These are phyloP conservation scores for Pachyseris speciosa DNA, from an alignment of 64 coral and sea anemone species.

Conservation along the genomic window DNA sequence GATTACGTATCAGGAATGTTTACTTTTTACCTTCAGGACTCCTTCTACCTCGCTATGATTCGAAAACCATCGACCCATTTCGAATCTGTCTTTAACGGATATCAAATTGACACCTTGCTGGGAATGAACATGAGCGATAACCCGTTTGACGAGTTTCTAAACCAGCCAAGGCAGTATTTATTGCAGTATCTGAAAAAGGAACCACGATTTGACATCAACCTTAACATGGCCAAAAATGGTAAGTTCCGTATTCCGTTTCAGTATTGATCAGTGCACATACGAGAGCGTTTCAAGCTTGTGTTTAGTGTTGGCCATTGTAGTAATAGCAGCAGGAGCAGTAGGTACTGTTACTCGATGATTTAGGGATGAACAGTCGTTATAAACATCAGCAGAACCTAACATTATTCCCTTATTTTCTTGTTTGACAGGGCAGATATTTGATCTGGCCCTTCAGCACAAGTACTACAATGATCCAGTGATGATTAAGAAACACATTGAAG, in stretches of 20 bases:
- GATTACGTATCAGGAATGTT: background rate
- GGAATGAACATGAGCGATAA: slow-evolving; percentile 64
- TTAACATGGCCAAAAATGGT: slow-evolving; percentile 84
- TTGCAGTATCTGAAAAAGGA: slow-evolving; percentile 48
- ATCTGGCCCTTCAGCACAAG: slow-evolving; percentile 81
- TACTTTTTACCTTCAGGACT: slow-evolving; percentile 9
- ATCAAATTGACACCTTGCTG: slow-evolving; percentile 68
- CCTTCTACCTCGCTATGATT: slow-evolving; percentile 64
- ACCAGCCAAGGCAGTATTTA: slow-evolving; percentile 51
- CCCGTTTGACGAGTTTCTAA: slow-evolving; percentile 71
- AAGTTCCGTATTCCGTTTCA: background rate
- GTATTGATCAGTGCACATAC: too few relatives aligned
- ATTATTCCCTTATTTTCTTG: too few relatives aligned
- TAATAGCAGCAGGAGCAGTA: too few relatives aligned
- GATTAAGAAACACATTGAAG: slow-evolving; percentile 72
- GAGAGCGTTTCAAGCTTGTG: too few relatives aligned
- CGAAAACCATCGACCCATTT: slow-evolving; percentile 71
- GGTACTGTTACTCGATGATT: too few relatives aligned
- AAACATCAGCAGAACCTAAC: too few relatives aligned
- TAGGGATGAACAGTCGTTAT: too few relatives aligned
- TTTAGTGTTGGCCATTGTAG: too few relatives aligned
- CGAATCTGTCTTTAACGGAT: slow-evolving; percentile 76
- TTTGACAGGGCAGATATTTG: slow-evolving; percentile 72
- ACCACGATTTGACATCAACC: slow-evolving; percentile 44
- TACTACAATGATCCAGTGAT: slow-evolving; percentile 62